Evolutionary conservation across 2,888 invertebrate genomes (phyloP).

Genomic region (Sinotaia quadrata): DNA sequence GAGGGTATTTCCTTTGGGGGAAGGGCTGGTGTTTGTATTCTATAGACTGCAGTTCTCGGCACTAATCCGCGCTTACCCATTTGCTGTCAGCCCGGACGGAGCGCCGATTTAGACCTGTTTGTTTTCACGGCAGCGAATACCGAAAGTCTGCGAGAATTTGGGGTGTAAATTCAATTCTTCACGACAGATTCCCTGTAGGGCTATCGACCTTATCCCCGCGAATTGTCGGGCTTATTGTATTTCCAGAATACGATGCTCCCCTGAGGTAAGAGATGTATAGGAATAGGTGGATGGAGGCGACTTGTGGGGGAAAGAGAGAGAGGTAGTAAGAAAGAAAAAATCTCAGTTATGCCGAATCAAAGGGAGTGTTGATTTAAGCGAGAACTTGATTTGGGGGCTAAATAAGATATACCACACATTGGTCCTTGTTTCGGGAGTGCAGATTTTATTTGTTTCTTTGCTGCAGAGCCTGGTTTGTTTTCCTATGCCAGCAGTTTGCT

Average conservation of each 20-base stretch:
- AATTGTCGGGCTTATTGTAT: neutral
- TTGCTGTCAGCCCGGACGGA: neutral
- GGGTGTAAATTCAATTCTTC: conserved; percentile 6
- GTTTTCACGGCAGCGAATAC: conserved; percentile 1
- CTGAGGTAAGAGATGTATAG: neutral
- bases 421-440: too few species aligned
- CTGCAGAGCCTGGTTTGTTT: too few species aligned
- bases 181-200: neutral
- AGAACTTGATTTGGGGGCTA: too few species aligned
- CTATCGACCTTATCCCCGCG: conserved; percentile 4
- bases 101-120: neutral
- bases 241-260: conserved; percentile 2
- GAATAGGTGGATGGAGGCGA: neutral
- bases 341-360: too few species aligned
- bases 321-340: neutral
- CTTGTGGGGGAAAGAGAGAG: neutral
- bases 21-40: conserved; percentile 1
- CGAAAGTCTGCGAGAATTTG: conserved; percentile 3
- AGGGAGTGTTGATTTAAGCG: too few species aligned
- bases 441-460: too few species aligned
- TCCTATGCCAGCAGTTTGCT: too few species aligned
- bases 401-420: too few species aligned
- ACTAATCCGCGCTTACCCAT: neutral
- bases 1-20: too few species aligned
- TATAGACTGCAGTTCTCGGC: neutral